A percentile compares a stretch with the other conserved stretches of the same genome.
phyloP scores from a whole-genome alignment of 2,797 vertebrate species.

The Sebastes nivosus region DNA sequence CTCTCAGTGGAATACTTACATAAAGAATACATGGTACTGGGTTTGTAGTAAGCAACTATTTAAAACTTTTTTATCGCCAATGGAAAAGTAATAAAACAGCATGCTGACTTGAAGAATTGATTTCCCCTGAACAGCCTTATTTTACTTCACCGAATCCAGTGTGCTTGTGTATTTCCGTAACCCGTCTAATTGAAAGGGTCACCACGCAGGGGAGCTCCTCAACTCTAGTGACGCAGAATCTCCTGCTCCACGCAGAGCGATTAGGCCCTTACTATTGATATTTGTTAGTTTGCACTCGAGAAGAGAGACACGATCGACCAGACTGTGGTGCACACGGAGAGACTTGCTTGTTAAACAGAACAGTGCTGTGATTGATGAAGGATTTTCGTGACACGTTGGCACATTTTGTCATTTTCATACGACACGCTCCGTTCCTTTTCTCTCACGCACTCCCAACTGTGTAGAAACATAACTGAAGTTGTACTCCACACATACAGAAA shows the following conservation, averaged over 20 bases:
- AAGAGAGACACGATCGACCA: not conserved
- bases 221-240: not conserved
- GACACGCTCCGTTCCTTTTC: not conserved
- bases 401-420: not conserved
- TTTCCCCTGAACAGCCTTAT: no score
- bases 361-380: not conserved
- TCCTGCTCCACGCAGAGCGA: not conserved
- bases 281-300: not conserved
- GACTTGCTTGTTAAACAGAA: not conserved
- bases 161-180: not conserved
- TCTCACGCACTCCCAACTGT: not conserved
- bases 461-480: not conserved
- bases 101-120: no score
- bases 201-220: not conserved
- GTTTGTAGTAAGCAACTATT: no score
- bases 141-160: not conserved
- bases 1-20: no score
- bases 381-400: not conserved
- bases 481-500: no score
- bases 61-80: no score
- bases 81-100: no score
- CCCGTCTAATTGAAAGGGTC: not conserved
- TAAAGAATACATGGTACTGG: no score
- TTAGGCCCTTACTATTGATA: not conserved
- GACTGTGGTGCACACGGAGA: not conserved